Base-by-base conservation (phyloP, 2,888 invertebrate species). In the Carpatolechia fugitivella region DNA sequence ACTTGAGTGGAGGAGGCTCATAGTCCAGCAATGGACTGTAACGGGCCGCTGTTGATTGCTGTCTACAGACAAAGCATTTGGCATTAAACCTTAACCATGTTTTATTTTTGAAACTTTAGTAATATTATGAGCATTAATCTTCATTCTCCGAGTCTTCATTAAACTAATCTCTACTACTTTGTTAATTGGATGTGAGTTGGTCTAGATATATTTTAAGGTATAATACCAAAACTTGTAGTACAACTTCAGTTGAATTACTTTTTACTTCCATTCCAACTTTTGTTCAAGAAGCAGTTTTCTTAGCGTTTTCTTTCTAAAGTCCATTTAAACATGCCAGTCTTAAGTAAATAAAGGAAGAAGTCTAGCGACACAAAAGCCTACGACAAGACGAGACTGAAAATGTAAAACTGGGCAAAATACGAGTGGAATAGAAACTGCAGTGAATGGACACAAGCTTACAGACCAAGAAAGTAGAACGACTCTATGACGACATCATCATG, bases 331-430 rank as follows among this genome's bases (percentile, higher is more conserved):
- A 18, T 20, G 10, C 11, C 14, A 41, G 41, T 20, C 20, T 41
- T 10, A 41, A n/a, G 18, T 41, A 41, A 41, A 41, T 41, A 41
- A 41, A 41, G 41, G 20, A 41, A 41, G 20, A 20, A 20, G 20
- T 20, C 41, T 4, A 41, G 20, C 16, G 59, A 59, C 65, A 66
- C 64, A 66, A 66, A 64, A 63, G 56, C 56, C 56, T 51, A 29
- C 56, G 56, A 18, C 18, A 41, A 18, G 55, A 52, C 59, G 52
- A 58, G 59, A 52, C 55, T 56, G 60, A 65, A 67, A 72, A 70
- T 70, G 68, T 69, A 70, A 69, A 75, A 72, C 67, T 69, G 68
- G 72, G 66, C 72, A 72, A 74, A 74, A 67, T 63, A 69, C 64
- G 56, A 48, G 56, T 61, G 38, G 65, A 65, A 72, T 38, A 38